Evolutionary conservation across 2,113 vertebrate genomes (phyloP).

Genomic region (Platycercus adscitus): DNA sequence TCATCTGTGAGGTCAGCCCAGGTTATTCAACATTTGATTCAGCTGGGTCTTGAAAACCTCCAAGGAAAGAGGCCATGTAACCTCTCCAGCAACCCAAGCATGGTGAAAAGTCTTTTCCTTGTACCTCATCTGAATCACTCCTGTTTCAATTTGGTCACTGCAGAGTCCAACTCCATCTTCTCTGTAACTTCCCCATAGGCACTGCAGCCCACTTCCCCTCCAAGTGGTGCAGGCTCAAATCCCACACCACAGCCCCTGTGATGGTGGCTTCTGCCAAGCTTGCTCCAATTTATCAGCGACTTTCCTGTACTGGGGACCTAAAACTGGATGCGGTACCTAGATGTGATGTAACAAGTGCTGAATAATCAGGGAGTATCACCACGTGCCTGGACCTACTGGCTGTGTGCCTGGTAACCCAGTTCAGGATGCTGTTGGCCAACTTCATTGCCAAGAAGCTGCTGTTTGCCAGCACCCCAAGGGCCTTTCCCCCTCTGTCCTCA

Average conservation of each 20-base stretch:
- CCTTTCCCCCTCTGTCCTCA: neutral
- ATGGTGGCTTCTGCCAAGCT: neutral
- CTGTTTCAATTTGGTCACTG: neutral
- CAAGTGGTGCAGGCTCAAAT: neutral
- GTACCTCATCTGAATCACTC: neutral
- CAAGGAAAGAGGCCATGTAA: neutral
- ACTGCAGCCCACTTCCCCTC: neutral
- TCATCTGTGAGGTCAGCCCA: neutral
- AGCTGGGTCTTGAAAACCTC: neutral
- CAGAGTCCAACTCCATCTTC: neutral
- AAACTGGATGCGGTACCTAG: neutral
- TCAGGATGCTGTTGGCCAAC: neutral
- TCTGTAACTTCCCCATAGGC: neutral
- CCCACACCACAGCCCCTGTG: neutral
- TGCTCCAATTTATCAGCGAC: neutral
- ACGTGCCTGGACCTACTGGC: neutral
- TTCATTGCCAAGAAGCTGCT: rapidly evolving
- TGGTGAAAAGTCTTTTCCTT: neutral
- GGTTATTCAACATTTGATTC: neutral
- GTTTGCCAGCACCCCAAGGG: neutral
- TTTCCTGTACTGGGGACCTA: neutral
- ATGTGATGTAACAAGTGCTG: neutral
- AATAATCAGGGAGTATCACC: neutral
- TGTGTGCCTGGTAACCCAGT: neutral
- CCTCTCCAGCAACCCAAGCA: neutral